Evolutionary conservation across 2,797 vertebrate species (phyloP).

Genomic region (Rachycentron canadum): DNA sequence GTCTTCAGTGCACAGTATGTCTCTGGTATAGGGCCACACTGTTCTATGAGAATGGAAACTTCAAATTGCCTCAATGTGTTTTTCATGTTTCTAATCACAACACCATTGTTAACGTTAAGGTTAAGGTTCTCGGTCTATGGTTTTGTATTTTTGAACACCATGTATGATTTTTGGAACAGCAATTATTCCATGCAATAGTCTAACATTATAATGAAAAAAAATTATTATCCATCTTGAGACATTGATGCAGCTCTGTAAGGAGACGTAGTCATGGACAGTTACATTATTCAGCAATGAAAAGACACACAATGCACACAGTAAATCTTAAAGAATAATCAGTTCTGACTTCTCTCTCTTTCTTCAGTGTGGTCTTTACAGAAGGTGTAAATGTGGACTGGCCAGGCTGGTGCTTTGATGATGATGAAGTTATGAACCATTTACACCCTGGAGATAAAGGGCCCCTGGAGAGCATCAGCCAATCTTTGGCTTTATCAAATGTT

Average conservation of each 20-base stretch:
- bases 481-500: constrained; percentile 35
- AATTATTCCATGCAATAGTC: not conserved
- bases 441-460: constrained; percentile 48
- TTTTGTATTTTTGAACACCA: not conserved
- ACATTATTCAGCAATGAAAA: not conserved
- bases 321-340: constrained; percentile 6
- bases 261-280: not conserved
- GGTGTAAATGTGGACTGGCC: constrained; percentile 83
- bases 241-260: not conserved
- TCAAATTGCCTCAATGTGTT: not conserved
- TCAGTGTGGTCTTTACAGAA: constrained; percentile 60
- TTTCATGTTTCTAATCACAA: constrained; percentile 32
- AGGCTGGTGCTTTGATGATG: constrained; percentile 84
- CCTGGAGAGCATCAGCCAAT: constrained; percentile 56
- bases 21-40: constrained; percentile 18
- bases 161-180: not conserved
- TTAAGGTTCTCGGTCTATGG: not conserved
- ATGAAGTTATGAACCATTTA: constrained; percentile 76
- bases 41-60: constrained; percentile 62
- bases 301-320: not conserved
- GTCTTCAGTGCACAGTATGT: constrained; percentile 21
- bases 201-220: not conserved
- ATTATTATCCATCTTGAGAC: not conserved
- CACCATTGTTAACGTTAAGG: too few relatives aligned
- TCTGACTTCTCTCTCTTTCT: constrained; percentile 29